Base-by-base conservation (phyloP, 2,113 vertebrate species). In the Tragulus kanchil region DNA sequence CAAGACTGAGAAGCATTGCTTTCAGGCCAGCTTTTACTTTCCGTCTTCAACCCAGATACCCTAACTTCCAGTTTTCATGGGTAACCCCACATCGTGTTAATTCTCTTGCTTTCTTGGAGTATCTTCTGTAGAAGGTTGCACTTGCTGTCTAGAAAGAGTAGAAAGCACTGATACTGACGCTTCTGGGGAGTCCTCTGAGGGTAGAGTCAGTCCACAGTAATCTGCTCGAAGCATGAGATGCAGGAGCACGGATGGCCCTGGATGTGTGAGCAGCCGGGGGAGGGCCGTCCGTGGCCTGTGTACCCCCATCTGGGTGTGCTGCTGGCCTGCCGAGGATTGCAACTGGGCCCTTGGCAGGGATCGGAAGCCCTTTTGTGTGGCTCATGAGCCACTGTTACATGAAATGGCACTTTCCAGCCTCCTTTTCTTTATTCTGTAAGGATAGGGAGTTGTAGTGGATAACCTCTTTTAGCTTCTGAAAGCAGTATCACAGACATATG, bases 11-110 rank as follows among this genome's bases (percentile, higher is more conserved):
- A 84, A 85, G 19, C 45, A 61, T 13, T 87, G 26, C 61, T 25
- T 88, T 82, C 91, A 92, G 28, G 42, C 28, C 50, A 59, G 64
- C 26, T 77, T 96, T 89, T 73, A 73, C 65, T 89, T 93, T 83
- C 28, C 86, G 0, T 93, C 4, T 90, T 88, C 31, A 89, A 59
- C 12, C 19, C n/a, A 50, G 17, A 56, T 77, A 19, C 11, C 52
- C 2, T 81, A 59, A 59, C 23, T 85, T 36, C 16, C 23, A 45
- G 21, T 69, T 93, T 93, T 64, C 21, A 52, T 42, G 67, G 56
- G 87, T 85, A 58, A 91, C 58, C 28, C 36, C 1, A 31, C 13
- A 12, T 65, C 56, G 13, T 82, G 89, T 81, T 79, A 85, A 67
- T 93, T 6, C 21, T 8, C 62, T 77, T 52, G 58, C 36, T 52